phyloP scores from a whole-genome alignment of 2,113 vertebrate genomes.

The Chunga burmeisteri region DNA sequence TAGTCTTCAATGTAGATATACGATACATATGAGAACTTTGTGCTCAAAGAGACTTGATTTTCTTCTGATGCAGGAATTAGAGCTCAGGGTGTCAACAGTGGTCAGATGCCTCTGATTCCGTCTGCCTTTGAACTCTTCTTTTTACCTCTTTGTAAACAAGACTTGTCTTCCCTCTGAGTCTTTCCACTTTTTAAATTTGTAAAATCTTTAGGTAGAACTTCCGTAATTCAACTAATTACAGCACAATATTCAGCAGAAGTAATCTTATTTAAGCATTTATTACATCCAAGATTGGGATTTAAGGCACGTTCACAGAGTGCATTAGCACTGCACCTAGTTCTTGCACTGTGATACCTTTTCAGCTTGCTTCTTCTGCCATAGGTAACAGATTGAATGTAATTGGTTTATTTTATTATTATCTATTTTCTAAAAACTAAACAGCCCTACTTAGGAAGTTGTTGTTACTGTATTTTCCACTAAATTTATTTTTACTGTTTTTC shows the following conservation, averaged over 20 bases:
- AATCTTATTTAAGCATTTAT: background rate
- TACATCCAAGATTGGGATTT: background rate
- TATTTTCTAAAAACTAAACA: background rate
- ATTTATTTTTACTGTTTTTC: slow-evolving; percentile 12
- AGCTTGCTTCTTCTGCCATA: background rate
- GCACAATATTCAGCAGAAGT: slow-evolving; percentile 14
- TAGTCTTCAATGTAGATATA: background rate
- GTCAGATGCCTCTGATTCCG: background rate
- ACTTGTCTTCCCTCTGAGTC: background rate
- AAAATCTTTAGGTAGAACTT: background rate
- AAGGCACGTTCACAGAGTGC: background rate
- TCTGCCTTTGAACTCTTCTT: background rate
- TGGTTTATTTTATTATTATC: background rate
- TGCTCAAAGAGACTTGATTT: background rate
- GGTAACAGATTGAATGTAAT: background rate
- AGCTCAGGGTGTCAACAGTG: background rate
- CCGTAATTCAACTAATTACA: background rate
- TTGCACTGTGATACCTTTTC: background rate
- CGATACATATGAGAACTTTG: background rate
- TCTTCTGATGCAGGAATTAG: background rate
- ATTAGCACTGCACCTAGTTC: background rate
- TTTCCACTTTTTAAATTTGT: background rate
- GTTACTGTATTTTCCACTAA: background rate
- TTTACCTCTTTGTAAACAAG: background rate
- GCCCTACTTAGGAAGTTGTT: background rate